Percentiles rank a stretch among this genome's conserved stretches.
Conservation (phyloP, 2,113 vertebrate species). For the Nothoprocta pentlandii region DNA sequence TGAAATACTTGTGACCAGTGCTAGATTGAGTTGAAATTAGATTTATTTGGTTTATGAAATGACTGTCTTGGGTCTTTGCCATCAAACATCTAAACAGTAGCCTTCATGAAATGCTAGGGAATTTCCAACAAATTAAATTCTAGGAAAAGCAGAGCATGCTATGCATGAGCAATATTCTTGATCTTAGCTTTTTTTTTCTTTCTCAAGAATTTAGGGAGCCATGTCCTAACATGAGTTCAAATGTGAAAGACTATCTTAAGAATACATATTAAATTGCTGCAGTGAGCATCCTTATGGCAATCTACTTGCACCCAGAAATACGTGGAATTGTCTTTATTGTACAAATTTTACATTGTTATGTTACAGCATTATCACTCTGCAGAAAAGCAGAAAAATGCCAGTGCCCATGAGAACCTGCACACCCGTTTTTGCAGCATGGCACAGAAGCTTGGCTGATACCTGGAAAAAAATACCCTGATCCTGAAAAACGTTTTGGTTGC, state of each 20-base stretch:
- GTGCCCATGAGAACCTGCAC: fast-evolving
- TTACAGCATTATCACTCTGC: background rate
- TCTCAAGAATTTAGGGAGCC: background rate
- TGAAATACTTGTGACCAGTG: background rate
- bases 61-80: background rate
- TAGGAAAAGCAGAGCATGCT: background rate
- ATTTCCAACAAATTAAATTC: background rate
- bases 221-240: background rate
- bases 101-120: background rate
- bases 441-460: background rate
- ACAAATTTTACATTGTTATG: background rate
- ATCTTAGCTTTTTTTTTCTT: background rate
- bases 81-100: background rate
- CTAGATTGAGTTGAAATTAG: background rate
- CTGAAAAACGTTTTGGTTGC: background rate
- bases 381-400: background rate
- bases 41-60: background rate
- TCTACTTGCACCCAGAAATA: background rate
- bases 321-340: background rate
- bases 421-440: background rate
- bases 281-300: background rate
- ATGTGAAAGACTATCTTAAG: background rate
- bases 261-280: background rate
- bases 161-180: background rate
- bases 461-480: no score